Evolutionary conservation across 2,113 vertebrate genomes (phyloP).

Genomic region (Syngnathus typhle): DNA sequence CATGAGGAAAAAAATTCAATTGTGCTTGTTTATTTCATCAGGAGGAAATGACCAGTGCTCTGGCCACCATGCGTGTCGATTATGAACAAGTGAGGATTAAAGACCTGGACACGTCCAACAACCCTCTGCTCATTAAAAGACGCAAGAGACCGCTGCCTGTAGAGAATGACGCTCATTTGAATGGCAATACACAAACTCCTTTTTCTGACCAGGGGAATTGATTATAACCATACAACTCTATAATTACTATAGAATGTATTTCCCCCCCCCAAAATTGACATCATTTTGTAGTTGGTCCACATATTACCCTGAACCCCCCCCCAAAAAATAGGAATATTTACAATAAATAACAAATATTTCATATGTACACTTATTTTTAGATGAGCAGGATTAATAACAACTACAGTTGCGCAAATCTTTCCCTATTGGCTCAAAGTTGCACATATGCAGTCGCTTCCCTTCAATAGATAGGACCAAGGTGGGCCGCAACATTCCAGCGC

Average conservation of each 20-base stretch:
- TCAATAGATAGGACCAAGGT: neutral
- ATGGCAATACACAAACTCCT: neutral
- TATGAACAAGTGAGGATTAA: slow-evolving; percentile 98
- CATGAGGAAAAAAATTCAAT: slow-evolving; percentile 18
- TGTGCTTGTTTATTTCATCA: neutral
- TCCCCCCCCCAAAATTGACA: neutral
- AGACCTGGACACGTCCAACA: slow-evolving; percentile 92
- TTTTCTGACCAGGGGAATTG: neutral
- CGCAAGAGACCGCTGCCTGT: slow-evolving; percentile 72
- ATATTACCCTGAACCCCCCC: neutral
- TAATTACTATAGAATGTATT: neutral
- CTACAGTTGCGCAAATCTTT: too few species aligned
- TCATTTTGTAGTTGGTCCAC: neutral
- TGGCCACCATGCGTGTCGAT: slow-evolving; percentile 80
- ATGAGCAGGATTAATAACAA: too few species aligned
- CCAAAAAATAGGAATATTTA: neutral
- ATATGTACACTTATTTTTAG: too few species aligned
- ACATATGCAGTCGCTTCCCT: neutral
- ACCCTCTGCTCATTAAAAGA: slow-evolving; percentile 90
- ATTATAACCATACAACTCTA: neutral
- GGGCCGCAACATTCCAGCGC: neutral
- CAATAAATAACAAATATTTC: too few species aligned
- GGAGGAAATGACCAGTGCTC: slow-evolving; percentile 64
- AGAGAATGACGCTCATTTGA: slow-evolving; percentile 15
- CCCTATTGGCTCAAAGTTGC: neutral